Percentiles rank a stretch among this genome's conserved stretches.
Evolutionary conservation across 2,797 vertebrate genomes (phyloP).

Genomic region (Ptychobarbus kaznakovi): DNA sequence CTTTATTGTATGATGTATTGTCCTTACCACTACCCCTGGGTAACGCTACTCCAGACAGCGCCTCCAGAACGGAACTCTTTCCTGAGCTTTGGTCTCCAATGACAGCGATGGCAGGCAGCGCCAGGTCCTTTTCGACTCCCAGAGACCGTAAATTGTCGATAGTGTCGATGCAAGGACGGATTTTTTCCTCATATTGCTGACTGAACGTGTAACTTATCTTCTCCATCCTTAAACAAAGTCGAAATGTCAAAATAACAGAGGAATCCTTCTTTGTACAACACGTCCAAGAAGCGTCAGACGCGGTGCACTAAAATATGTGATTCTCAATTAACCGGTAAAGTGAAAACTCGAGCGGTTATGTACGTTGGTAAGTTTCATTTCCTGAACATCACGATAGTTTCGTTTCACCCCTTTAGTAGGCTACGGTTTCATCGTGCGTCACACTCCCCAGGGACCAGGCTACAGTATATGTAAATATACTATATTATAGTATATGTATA

Average conservation of each 20-base stretch:
- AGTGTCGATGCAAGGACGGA: conserved; percentile 87
- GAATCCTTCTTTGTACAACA: too few species aligned
- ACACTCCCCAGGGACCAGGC: too few species aligned
- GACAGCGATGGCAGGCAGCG: conserved; percentile 86
- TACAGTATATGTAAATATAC: too few species aligned
- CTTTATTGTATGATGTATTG: neutral
- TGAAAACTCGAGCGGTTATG: too few species aligned
- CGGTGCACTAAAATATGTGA: too few species aligned
- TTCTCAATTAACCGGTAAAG: too few species aligned
- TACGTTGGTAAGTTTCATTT: too few species aligned
- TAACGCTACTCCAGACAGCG: conserved; percentile 87
- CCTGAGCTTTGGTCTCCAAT: conserved; percentile 94
- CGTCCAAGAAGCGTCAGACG: too few species aligned
- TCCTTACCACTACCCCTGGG: conserved; percentile 87
- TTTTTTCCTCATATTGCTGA: conserved; percentile 82
- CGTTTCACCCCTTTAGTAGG: too few species aligned
- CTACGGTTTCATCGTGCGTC: too few species aligned
- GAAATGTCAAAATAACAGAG: neutral
- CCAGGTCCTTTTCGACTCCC: conserved; percentile 86
- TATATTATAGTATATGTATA: too few species aligned
- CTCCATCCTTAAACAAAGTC: neutral
- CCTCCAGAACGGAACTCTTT: conserved; percentile 92
- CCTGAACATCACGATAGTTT: too few species aligned
- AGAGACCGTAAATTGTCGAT: conserved; percentile 84
- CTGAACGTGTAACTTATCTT: conserved; percentile 66